A percentile compares a stretch with the other conserved stretches of the same genome.
These are phyloP conservation scores for Excalfactoria chinensis DNA, from an alignment of 2,113 vertebrate species.

Conservation along the genomic window DNA sequence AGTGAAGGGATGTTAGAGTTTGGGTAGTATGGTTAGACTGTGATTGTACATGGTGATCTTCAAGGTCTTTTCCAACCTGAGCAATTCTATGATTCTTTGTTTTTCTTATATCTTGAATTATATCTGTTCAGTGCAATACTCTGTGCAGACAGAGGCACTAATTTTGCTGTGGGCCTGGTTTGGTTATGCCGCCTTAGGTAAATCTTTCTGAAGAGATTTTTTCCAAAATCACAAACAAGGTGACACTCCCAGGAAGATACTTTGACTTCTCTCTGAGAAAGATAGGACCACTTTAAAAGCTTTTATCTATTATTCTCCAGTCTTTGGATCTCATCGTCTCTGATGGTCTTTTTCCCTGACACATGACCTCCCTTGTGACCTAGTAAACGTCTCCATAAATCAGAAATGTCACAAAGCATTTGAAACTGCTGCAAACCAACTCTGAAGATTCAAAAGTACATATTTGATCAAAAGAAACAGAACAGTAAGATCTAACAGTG, in stretches of 20 bases:
- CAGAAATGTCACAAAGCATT: not conserved
- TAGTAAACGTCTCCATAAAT: constrained; percentile 18
- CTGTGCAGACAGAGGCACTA: not conserved
- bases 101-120: not conserved
- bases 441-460: not conserved
- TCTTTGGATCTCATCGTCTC: not conserved
- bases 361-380: not conserved
- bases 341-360: not conserved
- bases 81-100: not conserved
- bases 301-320: not conserved
- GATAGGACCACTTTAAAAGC: not conserved
- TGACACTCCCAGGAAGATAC: not conserved
- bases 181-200: not conserved
- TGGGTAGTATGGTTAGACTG: too few relatives aligned
- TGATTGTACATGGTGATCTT: too few relatives aligned
- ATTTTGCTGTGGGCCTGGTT: not conserved
- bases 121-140: not conserved
- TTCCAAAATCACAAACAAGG: not conserved
- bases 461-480: not conserved
- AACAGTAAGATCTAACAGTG: not conserved
- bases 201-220: not conserved
- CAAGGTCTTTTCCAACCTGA: too few relatives aligned
- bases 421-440: constrained; percentile 11
- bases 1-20: too few relatives aligned
- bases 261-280: not conserved